phyloP scores from a whole-genome alignment of 2,888 invertebrate species.

The Lacanobia wlatinum region DNA sequence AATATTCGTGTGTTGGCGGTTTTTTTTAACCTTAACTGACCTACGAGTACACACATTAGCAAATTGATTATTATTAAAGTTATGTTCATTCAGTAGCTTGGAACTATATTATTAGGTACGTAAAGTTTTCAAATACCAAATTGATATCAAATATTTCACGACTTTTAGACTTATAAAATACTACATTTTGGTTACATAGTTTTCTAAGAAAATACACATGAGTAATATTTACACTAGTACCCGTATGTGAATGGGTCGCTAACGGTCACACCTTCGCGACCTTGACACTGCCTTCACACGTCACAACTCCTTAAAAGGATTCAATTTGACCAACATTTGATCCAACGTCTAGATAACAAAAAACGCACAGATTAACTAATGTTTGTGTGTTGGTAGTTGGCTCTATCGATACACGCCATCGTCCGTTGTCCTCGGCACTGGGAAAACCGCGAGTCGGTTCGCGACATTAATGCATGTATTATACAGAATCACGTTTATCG shows the following conservation, averaged over 20 bases:
- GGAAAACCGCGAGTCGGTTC: conserved; percentile 64
- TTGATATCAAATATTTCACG: background rate
- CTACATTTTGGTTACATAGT: background rate
- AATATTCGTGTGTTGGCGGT: background rate
- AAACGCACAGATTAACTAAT: conserved; percentile 11
- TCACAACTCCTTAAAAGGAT: conserved; percentile 32
- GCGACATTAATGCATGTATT: conserved; percentile 61
- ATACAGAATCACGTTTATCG: conserved; percentile 59
- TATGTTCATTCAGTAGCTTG: conserved; percentile 1
- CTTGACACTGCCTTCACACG: conserved; percentile 50
- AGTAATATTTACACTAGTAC: conserved; percentile 32
- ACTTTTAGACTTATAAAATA: background rate
- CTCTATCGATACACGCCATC: conserved; percentile 39
- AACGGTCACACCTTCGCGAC: conserved; percentile 45
- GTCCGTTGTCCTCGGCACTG: conserved; percentile 62
- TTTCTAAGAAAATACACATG: conserved; percentile 34
- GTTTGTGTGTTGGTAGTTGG: conserved; percentile 44
- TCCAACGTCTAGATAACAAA: conserved; percentile 8
- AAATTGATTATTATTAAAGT: conserved; percentile 1
- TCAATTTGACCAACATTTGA: conserved; percentile 40
- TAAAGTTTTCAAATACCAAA: background rate
- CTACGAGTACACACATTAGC: conserved; percentile 4
- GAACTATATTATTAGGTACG: background rate
- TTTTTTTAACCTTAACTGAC: conserved; percentile 28
- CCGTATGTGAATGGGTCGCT: conserved; percentile 23